Conservation (phyloP, 2,113 vertebrate species). For the Gopherus evgoodei region DNA sequence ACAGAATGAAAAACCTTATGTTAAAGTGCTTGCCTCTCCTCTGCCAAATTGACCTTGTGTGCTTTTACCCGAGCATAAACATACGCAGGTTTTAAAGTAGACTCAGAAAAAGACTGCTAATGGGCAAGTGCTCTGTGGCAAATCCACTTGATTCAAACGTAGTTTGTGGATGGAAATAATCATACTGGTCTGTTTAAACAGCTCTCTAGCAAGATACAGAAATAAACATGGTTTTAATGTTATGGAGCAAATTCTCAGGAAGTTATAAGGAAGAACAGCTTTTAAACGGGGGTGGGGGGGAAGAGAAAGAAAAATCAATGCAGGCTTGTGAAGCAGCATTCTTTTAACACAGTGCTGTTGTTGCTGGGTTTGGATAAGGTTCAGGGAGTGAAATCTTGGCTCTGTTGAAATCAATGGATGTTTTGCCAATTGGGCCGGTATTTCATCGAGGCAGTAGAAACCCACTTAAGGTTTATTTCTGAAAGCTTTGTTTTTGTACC, state of each 20-base stretch:
- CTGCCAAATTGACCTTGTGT: conserved; percentile 50
- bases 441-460: neutral
- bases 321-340: neutral
- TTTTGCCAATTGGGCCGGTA: neutral
- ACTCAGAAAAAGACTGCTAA: conserved; percentile 46
- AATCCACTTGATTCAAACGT: conserved; percentile 14
- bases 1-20: conserved; percentile 65
- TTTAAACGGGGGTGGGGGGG: neutral
- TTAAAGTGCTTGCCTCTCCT: conserved; percentile 56
- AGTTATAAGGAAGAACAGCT: neutral
- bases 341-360: fast-evolving
- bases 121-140: conserved; percentile 37
- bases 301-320: neutral
- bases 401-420: neutral
- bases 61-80: conserved; percentile 68
- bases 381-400: neutral
- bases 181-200: neutral
- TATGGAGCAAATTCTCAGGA: neutral
- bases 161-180: conserved; percentile 58
- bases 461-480: neutral
- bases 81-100: conserved; percentile 65
- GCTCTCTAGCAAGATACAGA: neutral
- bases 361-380: neutral
- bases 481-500: neutral
- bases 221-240: neutral